Conservation (phyloP, 2,888 invertebrate species). For the Catocala fraxini region DNA sequence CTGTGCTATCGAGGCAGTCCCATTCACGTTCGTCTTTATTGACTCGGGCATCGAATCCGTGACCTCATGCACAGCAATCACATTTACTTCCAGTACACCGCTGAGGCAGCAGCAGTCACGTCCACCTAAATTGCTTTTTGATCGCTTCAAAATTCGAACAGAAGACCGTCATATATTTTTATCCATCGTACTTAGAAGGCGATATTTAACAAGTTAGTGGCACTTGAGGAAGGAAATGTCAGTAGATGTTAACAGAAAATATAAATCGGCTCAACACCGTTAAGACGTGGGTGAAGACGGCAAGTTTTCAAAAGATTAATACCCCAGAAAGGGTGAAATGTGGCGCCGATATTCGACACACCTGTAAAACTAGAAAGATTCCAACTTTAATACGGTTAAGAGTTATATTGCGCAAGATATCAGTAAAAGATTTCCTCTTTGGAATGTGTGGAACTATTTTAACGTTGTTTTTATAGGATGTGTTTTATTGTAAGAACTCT, state of each 20-base stretch:
- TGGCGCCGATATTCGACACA: conserved; percentile 22
- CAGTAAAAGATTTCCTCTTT: neutral
- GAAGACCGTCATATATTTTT: too few relatives aligned
- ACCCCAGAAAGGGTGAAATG: conserved; percentile 21
- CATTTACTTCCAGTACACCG: too few relatives aligned
- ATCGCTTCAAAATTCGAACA: too few relatives aligned
- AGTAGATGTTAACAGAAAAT: conserved; percentile 17
- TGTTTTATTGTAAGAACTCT: too few relatives aligned
- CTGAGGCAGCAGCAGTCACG: too few relatives aligned
- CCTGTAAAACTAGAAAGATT: conserved; percentile 30
- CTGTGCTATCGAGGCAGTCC: too few relatives aligned
- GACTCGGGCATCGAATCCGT: too few relatives aligned
- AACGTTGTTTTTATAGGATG: too few relatives aligned
- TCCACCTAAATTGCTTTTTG: too few relatives aligned
- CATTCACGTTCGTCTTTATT: too few relatives aligned
- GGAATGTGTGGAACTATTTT: neutral
- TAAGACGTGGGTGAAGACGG: conserved; percentile 11
- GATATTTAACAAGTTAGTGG: neutral
- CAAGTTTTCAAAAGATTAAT: conserved; percentile 37
- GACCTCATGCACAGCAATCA: too few relatives aligned
- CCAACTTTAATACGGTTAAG: conserved; percentile 22
- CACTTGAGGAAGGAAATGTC: neutral
- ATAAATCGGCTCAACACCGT: conserved; percentile 20
- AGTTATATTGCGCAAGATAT: conserved; percentile 31
- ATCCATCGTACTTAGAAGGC: neutral